Evolutionary conservation across 1,140 invertebrate species (phyloP), one percentile per base, ranked within the genome.

Genomic region (Nebria ingens): DNA sequence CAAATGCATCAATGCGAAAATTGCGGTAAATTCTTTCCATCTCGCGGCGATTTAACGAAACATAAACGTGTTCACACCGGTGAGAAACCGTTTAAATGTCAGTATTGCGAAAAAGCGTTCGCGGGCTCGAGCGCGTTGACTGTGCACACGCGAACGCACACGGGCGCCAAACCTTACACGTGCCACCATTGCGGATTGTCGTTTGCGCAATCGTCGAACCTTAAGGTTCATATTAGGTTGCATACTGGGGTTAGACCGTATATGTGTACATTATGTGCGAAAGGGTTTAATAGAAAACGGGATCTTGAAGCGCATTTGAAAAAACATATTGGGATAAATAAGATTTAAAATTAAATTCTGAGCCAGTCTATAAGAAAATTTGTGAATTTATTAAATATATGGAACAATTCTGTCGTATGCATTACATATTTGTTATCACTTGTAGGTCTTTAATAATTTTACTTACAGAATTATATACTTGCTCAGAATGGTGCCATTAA

Each of bases 251-350:
- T 64, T 19, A 58, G 62, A 25, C 60, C 62, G 11, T 60, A 53
- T 52, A 15, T 29, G 1, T 67, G 64, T 55, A 40, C 59, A 1
- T 50, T 64, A 11, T 67, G 64, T 57, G 22, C n/a, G 2, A 62
- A 64, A 54, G 64, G 63, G 40, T 72, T 68, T 54, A 67, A 64
- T 9, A 64, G 64, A 12, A 65, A 64, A 11, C 64, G 68, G 13
- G 65, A 68, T 53, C 49, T 70, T 13, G 62, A 65, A 3, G 64
- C 63, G 2, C 67, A 69, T 57, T 65, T 68, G 63, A 62, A 65
- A 50, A 65, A 64, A 2, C 67, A 70, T 55, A 68, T 45, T 17
- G 9, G 17, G 6, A 11, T 45, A 45, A 11, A 45, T 17, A 12
- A 45, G 40, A 45, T 4, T n/a, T n/a, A n/a, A n/a, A n/a, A n/a